phyloP scores from a whole-genome alignment of 2,113 vertebrate genomes.

The Elanoides forficatus region DNA sequence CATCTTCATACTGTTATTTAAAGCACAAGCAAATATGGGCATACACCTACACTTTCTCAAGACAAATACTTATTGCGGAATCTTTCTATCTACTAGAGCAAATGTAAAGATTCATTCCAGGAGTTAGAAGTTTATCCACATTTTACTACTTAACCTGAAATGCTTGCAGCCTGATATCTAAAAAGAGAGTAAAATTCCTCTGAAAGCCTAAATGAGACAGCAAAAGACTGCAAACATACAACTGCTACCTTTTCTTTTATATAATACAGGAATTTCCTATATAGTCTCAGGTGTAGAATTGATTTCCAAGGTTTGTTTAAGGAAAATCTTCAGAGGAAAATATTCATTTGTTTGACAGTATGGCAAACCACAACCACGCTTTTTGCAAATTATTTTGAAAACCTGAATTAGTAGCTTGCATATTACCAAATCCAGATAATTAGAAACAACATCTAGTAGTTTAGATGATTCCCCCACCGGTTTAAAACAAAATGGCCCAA shows the following conservation, averaged over 20 bases:
- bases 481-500: neutral
- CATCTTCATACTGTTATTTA: neutral
- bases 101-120: neutral
- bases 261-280: neutral
- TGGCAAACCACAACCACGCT: neutral
- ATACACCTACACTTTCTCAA: neutral
- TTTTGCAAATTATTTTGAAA: conserved; percentile 11
- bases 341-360: neutral
- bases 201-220: neutral
- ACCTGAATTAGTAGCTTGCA: neutral
- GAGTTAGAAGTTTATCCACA: neutral
- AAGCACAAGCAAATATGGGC: rapidly evolving
- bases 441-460: neutral
- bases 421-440: neutral
- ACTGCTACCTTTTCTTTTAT: neutral
- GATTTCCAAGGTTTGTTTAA: neutral
- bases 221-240: neutral
- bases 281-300: neutral
- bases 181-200: neutral
- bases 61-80: neutral
- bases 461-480: neutral
- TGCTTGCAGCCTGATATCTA: neutral
- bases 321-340: neutral
- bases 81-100: neutral
- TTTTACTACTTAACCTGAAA: neutral